Evolutionary conservation across 1,140 invertebrate genomes (phyloP).

Genomic region (Tetraneura akinire): DNA sequence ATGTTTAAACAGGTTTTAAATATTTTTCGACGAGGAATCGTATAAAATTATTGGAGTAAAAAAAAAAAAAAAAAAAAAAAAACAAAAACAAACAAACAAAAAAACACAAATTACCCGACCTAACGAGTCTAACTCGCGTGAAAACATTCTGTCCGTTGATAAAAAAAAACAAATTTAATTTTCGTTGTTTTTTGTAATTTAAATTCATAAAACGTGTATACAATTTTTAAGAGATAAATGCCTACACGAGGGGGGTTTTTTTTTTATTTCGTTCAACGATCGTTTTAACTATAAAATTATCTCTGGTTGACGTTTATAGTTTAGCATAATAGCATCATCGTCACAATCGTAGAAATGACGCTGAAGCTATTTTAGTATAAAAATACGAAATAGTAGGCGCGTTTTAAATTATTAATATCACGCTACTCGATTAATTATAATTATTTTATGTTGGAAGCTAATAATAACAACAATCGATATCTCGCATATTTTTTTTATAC

Average conservation of each 20-base stretch:
- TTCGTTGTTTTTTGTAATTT: background rate
- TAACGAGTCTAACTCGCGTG: background rate
- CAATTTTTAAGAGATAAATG: too few species aligned
- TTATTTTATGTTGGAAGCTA: background rate
- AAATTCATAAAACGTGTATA: background rate
- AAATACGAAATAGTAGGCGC: too few species aligned
- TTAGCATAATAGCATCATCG: too few species aligned
- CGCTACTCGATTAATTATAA: too few species aligned
- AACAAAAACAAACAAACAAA: too few species aligned
- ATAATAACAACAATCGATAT: background rate
- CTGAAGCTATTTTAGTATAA: too few species aligned
- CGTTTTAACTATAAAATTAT: too few species aligned
- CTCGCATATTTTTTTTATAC: background rate
- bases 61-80: too few species aligned
- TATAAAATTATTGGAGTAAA: background rate
- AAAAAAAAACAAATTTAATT: background rate
- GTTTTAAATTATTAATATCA: too few species aligned
- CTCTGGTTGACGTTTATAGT: background rate
- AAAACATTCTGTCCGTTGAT: background rate
- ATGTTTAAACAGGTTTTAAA: background rate
- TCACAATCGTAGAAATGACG: background rate
- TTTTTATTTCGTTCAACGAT: too few species aligned
- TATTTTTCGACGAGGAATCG: slow-evolving; percentile 1
- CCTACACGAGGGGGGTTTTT: too few species aligned
- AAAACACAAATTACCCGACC: background rate